A percentile compares a stretch with the other conserved stretches of the same genome.
These are phyloP conservation scores for Matsumurasca onukii DNA, from an alignment of 1,140 invertebrate species.

Conservation along the genomic window DNA sequence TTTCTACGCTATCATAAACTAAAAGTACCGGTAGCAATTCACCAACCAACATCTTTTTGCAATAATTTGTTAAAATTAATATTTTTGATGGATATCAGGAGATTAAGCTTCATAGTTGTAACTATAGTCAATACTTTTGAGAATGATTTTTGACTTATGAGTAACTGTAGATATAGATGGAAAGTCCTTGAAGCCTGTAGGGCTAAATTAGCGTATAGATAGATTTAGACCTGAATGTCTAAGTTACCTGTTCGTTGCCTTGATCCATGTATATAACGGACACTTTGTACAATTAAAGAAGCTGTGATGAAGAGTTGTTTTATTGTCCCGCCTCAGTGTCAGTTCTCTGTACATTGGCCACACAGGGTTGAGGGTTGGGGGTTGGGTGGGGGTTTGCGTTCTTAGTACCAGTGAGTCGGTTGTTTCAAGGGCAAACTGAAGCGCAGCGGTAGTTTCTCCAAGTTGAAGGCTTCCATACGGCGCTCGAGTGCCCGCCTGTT, in stretches of 20 bases:
- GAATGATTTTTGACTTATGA: too few relatives aligned
- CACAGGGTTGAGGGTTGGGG: background rate
- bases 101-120: too few relatives aligned
- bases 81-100: too few relatives aligned
- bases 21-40: too few relatives aligned
- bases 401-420: background rate
- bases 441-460: conserved; percentile 69
- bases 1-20: too few relatives aligned
- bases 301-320: background rate
- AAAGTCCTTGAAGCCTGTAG: background rate
- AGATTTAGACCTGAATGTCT: background rate
- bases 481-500: conserved; percentile 69
- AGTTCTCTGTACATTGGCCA: conserved; percentile 20
- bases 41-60: too few relatives aligned
- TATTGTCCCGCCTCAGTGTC: conserved; percentile 6
- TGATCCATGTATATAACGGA: background rate
- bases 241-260: conserved; percentile 22
- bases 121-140: too few relatives aligned
- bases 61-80: too few relatives aligned
- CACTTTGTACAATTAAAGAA: conserved; percentile 18
- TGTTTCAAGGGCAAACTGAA: conserved; percentile 55
- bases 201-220: background rate
- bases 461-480: conserved; percentile 67
- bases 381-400: too few relatives aligned
- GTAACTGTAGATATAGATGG: too few relatives aligned